Evolutionary conservation across 2,888 invertebrate genomes (phyloP).

Genomic region (Acanthosepion esculentum): DNA sequence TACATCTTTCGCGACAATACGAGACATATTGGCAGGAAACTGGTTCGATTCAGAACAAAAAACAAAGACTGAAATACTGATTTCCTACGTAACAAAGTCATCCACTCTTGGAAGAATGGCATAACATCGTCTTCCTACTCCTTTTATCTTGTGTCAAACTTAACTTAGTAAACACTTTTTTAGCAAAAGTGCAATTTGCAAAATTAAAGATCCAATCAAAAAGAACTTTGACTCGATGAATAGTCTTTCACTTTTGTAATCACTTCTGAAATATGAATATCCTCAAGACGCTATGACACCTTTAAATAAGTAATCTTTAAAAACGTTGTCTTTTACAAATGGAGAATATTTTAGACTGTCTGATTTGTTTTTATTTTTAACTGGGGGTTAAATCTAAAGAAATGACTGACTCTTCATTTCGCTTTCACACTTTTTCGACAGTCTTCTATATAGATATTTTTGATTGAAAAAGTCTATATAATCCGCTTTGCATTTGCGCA

Average conservation of each 20-base stretch:
- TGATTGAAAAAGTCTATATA: constrained; percentile 21
- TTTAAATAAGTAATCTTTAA: neutral
- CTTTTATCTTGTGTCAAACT: too few species aligned
- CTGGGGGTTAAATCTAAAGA: neutral
- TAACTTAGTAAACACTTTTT: too few species aligned
- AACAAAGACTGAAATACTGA: too few species aligned
- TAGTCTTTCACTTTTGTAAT: neutral
- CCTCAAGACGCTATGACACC: neutral
- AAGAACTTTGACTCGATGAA: neutral
- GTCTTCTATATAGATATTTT: constrained; percentile 12
- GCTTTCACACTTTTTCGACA: neutral
- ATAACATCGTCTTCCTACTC: too few species aligned
- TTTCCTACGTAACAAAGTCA: too few species aligned
- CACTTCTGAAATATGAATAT: neutral
- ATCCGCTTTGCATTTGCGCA: neutral
- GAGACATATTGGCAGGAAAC: too few species aligned
- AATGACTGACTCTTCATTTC: neutral
- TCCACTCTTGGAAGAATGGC: too few species aligned
- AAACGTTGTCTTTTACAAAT: constrained; percentile 8
- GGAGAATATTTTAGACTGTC: neutral
- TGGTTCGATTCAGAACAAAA: too few species aligned
- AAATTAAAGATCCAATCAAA: neutral
- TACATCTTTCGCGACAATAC: too few species aligned
- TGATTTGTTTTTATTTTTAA: constrained; percentile 4
- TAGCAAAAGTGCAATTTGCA: too few species aligned